These are phyloP conservation scores for Acleris sparsana DNA, from an alignment of 2,888 invertebrate species.

Conservation along the genomic window DNA sequence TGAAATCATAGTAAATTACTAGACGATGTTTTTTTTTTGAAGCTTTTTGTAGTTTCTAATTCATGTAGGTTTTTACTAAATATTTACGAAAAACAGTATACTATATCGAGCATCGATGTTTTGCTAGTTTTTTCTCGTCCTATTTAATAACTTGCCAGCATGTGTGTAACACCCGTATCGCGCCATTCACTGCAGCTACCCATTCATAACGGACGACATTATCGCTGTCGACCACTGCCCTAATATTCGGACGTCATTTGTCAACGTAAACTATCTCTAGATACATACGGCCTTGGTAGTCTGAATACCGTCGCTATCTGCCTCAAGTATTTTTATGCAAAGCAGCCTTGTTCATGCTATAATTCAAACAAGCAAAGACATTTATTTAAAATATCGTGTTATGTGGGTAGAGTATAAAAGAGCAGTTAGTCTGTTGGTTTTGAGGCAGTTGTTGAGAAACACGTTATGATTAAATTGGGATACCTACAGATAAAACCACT, in stretches of 20 bases:
- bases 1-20: too few relatives aligned
- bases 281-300: constrained; percentile 53
- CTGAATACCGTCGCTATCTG: constrained; percentile 40
- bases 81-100: too few relatives aligned
- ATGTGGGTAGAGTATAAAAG: too few relatives aligned
- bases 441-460: too few relatives aligned
- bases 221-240: constrained; percentile 74
- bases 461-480: too few relatives aligned
- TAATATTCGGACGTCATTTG: constrained; percentile 76
- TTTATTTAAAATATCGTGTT: too few relatives aligned
- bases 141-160: neutral
- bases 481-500: too few relatives aligned
- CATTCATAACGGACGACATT: constrained; percentile 77
- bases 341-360: neutral
- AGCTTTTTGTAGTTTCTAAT: too few relatives aligned
- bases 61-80: too few relatives aligned
- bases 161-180: constrained; percentile 40
- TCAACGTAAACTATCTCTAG: constrained; percentile 56
- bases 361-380: neutral
- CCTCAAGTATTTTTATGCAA: constrained; percentile 23
- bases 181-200: constrained; percentile 63
- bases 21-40: too few relatives aligned
- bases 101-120: neutral
- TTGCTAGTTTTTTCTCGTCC: neutral
- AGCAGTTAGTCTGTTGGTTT: too few relatives aligned